phyloP scores from a whole-genome alignment of 2,888 invertebrate genomes.

The Thereva nobilitata region DNA sequence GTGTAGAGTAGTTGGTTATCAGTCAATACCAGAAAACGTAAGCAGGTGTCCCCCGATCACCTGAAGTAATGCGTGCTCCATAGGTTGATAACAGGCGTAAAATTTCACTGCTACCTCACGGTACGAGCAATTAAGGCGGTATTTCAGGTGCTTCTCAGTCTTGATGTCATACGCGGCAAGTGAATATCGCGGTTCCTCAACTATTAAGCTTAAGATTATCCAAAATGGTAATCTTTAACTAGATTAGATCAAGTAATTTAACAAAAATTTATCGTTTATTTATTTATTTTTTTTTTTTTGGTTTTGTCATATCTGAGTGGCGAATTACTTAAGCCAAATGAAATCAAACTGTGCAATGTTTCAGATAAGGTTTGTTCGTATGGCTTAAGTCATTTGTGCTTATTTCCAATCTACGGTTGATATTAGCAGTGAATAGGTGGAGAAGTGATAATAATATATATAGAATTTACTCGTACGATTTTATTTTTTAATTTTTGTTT shows the following conservation, averaged over 20 bases:
- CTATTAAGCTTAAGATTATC: too few species aligned
- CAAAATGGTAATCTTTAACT: too few species aligned
- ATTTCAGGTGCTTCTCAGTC: constrained; percentile 39
- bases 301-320: constrained; percentile 41
- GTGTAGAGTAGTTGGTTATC: constrained; percentile 22
- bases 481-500: neutral
- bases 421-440: constrained; percentile 8
- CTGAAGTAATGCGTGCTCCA: constrained; percentile 10
- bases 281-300: neutral
- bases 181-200: constrained; percentile 36
- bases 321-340: constrained; percentile 60
- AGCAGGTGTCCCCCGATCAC: constrained; percentile 15
- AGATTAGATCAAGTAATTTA: too few species aligned
- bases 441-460: neutral
- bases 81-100: constrained; percentile 23
- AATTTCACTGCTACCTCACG: constrained; percentile 29
- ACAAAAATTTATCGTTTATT: neutral
- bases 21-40: constrained; percentile 22
- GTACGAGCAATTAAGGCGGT: constrained; percentile 37
- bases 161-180: constrained; percentile 37
- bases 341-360: constrained; percentile 54
- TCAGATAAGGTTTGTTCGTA: constrained; percentile 51
- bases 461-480: neutral
- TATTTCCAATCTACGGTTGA: constrained; percentile 40
- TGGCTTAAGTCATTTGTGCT: constrained; percentile 59